Evolutionary conservation across 2,797 vertebrate species (phyloP).

Genomic region (Balearica regulorum): DNA sequence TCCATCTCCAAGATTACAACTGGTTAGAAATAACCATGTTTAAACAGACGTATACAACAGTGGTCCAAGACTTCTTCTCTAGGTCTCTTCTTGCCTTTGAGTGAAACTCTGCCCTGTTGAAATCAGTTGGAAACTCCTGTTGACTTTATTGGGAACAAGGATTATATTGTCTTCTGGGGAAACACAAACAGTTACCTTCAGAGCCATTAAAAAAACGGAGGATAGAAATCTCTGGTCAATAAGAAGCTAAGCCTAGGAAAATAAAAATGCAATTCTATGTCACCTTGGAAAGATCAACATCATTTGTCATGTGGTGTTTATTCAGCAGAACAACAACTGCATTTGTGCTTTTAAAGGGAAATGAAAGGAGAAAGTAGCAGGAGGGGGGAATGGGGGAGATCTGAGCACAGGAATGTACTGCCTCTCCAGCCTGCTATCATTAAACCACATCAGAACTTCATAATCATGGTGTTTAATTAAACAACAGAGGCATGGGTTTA

Average conservation of each 20-base stretch:
- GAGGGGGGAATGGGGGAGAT: slow-evolving; percentile 14
- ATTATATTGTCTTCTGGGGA: neutral
- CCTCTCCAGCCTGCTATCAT: slow-evolving; percentile 54
- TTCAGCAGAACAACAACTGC: slow-evolving; percentile 55
- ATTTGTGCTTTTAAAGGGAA: slow-evolving; percentile 40
- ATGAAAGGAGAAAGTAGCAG: slow-evolving; percentile 21
- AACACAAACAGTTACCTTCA: neutral
- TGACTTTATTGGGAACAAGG: neutral
- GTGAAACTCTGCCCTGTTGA: neutral
- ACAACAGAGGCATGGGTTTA: slow-evolving; percentile 70
- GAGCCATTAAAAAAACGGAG: neutral
- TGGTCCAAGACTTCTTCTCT: neutral
- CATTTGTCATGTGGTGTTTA: slow-evolving; percentile 50
- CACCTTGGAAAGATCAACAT: slow-evolving; percentile 62
- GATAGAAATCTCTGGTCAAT: slow-evolving; percentile 22
- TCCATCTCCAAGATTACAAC: neutral
- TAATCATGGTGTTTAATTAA: slow-evolving; percentile 72
- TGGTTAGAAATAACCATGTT: neutral
- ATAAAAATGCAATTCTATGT: slow-evolving; percentile 50
- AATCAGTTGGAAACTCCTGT: neutral
- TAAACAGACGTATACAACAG: neutral
- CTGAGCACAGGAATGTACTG: slow-evolving; percentile 50
- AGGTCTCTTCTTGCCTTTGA: neutral
- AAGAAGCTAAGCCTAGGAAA: slow-evolving; percentile 13
- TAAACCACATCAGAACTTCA: slow-evolving; percentile 65